A percentile compares a stretch with the other conserved stretches of the same genome.
Conservation (phyloP, 2,888 invertebrate genomes). For the Caenorhabditis angaria region DNA sequence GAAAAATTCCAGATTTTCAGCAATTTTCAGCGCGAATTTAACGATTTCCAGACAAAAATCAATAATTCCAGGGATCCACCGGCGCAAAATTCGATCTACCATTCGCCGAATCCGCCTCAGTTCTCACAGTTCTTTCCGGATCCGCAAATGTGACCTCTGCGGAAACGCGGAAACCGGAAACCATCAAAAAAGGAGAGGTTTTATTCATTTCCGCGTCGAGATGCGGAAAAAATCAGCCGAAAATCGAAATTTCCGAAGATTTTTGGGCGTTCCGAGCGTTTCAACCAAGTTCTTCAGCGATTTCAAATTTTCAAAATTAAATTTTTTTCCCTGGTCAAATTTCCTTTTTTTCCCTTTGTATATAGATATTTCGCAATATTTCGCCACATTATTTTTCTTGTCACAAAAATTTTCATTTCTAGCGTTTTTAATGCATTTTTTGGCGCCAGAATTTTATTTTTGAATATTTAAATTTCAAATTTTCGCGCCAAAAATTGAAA, state of each 20-base stretch:
- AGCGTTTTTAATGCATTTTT: background rate
- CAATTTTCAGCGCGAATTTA: background rate
- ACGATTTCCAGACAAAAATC: background rate
- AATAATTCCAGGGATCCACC: slow-evolving; percentile 15
- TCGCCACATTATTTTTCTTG: background rate
- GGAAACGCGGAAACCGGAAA: slow-evolving; percentile 7
- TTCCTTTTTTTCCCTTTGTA: background rate
- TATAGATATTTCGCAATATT: slow-evolving; percentile 28
- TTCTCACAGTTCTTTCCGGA: slow-evolving; percentile 61
- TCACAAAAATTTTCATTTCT: background rate
- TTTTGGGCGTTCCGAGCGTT: slow-evolving; percentile 65
- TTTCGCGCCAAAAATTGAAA: too few species aligned
- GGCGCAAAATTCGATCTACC: slow-evolving; percentile 23
- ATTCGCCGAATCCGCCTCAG: slow-evolving; percentile 48
- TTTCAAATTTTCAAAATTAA: too few species aligned
- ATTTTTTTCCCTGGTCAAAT: background rate
- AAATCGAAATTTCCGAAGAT: slow-evolving; percentile 41
- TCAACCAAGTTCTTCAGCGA: too few species aligned
- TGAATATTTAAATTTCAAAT: too few species aligned
- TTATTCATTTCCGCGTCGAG: slow-evolving; percentile 51
- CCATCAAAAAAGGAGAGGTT: slow-evolving; percentile 52
- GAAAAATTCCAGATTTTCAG: slow-evolving; percentile 2
- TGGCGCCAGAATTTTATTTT: too few species aligned
- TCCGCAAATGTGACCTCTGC: slow-evolving; percentile 33
- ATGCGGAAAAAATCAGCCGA: slow-evolving; percentile 9